These are phyloP conservation scores for Acromyrmex heyeri DNA, from an alignment of 1,140 invertebrate genomes.

Conservation along the genomic window DNA sequence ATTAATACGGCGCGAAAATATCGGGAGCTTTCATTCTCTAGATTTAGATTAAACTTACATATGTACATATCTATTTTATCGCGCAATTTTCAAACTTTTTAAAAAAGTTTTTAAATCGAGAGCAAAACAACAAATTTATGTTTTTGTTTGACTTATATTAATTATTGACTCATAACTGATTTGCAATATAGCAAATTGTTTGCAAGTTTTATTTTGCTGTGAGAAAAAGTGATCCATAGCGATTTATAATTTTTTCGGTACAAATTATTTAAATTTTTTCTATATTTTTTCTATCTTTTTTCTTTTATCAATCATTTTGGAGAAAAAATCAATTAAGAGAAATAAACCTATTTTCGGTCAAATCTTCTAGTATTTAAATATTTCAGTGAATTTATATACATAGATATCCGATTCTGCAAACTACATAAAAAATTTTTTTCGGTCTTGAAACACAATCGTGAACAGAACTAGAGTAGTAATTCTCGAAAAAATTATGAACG, in stretches of 20 bases:
- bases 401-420: no score
- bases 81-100: not conserved
- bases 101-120: not conserved
- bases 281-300: not conserved
- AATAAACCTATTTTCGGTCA: no score
- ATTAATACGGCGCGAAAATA: constrained; percentile 14
- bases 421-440: no score
- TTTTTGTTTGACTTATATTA: not conserved
- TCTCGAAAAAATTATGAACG: no score
- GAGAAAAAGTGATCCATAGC: not conserved
- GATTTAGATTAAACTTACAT: constrained; percentile 2
- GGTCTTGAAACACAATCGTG: no score
- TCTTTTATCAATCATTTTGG: not conserved
- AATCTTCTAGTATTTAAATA: no score
- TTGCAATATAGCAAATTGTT: not conserved
- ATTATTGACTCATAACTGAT: not conserved
- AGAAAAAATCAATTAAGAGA: not conserved
- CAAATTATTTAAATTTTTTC: not conserved
- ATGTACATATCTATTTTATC: not conserved
- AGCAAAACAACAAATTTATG: not conserved
- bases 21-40: not conserved
- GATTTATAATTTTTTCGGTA: not conserved
- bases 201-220: not conserved
- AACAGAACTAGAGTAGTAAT: no score
- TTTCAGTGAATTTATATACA: no score